Evolutionary conservation across 2,113 vertebrate species (phyloP), one percentile per base, ranked within the genome.

Genomic region (Pardalotus punctatus): DNA sequence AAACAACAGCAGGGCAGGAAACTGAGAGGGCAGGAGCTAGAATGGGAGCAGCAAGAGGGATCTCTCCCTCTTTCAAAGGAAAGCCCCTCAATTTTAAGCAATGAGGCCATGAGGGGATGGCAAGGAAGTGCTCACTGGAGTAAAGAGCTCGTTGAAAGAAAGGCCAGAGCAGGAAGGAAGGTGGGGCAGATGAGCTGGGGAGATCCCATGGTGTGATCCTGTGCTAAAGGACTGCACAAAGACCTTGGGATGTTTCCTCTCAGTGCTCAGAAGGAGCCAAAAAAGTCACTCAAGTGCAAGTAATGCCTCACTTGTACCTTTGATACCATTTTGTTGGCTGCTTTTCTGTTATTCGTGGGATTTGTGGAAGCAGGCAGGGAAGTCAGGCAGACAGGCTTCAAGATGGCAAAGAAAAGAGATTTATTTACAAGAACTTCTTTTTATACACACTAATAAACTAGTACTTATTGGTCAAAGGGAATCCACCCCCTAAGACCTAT

Each of bases 21-120:
- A 64, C 1, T 22, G 24, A 47, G 10, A 48, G 17, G 20, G 28
- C 18, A 76, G 38, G 25, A 76, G 54, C 10, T n/a, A 14, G 14
- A 47, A 10, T 0, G 9, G 16, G 25, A 71, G 21, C 7, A 71
- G 28, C 11, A 71, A 50, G 1, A 35, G 0, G 0, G 13, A 14
- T 43, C 45, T 57, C 25, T 72, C n/a, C 19, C 22, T 45, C 57
- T 64, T 23, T 36, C 21, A 51, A 72, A 48, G 62, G 31, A 80
- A 85, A 60, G 61, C 24, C 31, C 15, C 36, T 51, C 45, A 4
- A 5, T 51, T 36, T 42, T 21, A 11, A 45, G 85, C 43, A 56
- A 11, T 1, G 6, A 60, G n/a, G 36, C 10, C 10, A 40, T 1
- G 5, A 58, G 21, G 20, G 38, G 35, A 58, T 1, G 35, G 43